Evolutionary conservation across 2,113 vertebrate genomes (phyloP), one percentile per base, ranked within the genome.

Genomic region (Nycticryphes semicollaris): DNA sequence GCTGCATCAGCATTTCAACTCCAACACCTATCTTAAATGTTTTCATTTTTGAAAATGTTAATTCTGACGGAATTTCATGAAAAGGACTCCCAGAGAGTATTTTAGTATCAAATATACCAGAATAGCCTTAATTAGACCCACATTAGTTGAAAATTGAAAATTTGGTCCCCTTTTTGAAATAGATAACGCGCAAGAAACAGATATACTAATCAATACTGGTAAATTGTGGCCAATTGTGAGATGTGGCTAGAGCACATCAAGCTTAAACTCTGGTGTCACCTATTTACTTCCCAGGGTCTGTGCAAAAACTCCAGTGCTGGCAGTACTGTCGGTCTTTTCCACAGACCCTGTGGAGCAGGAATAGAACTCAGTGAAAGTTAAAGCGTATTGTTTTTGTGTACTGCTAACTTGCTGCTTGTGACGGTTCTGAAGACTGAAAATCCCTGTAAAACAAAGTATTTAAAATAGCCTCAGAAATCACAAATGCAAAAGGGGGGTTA

Each of bases 21-120:
- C 97, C 41, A 97, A 96, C 96, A 95, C 93, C 95, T 95, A 69
- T 78, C 84, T 88, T 78, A 96, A 97, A 90, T 97, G 97, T 98
- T 98, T 98, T 98, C 98, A 98, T 98, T 98, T 98, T 98, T 97
- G 98, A 98, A 98, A 98, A 98, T 78, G 82, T 97, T 97, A 97
- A 97, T 98, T 98, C 95, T 83, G 72, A 97, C 66, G 97, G 97
- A 97, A 92, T 97, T 97, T 96, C 76, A 91, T 81, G 94, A 97
- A 93, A 96, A 95, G 96, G 97, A 72, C 97, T 98, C 98, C 97
- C 97, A 93, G 96, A 97, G 97, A 98, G 94, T 98, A 98, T 98
- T 98, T 98, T 98, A 97, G 96, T 98, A 95, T 95, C 91, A 90
- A 95, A 84, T 97, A 95, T 91, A 97, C 98, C 97, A 98, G 97